A percentile compares a stretch with the other conserved stretches of the same genome.
Evolutionary conservation across 2,888 invertebrate genomes (phyloP).

Genomic region (Metalampra italica): DNA sequence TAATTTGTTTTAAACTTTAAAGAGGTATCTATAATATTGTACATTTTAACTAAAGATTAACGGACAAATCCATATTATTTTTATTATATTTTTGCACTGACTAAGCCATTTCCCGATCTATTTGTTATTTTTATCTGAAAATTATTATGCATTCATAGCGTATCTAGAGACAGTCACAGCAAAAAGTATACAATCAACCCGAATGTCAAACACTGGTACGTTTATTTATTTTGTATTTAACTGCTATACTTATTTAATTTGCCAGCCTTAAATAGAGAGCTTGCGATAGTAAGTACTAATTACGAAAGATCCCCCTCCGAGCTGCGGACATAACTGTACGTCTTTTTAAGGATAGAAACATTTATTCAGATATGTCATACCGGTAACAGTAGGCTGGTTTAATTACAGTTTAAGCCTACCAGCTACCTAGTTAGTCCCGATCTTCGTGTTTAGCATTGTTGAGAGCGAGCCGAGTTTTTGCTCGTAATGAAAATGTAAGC

Average conservation of each 20-base stretch:
- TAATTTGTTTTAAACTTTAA: too few species aligned
- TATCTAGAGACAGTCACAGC: neutral
- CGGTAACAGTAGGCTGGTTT: conserved; percentile 66
- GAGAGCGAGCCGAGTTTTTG: conserved; percentile 51
- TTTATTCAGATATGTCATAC: conserved; percentile 69
- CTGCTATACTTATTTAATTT: conserved; percentile 38
- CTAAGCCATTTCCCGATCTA: too few species aligned
- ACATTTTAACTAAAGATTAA: too few species aligned
- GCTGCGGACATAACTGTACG: conserved; percentile 56
- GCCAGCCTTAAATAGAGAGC: conserved; percentile 39
- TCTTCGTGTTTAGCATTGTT: conserved; percentile 62
- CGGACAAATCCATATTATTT: too few species aligned
- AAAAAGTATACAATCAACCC: conserved; percentile 5
- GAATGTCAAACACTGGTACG: conserved; percentile 3
- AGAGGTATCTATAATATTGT: too few species aligned
- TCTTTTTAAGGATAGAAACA: conserved; percentile 68
- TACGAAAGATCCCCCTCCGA: conserved; percentile 57
- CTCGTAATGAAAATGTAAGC: conserved; percentile 54
- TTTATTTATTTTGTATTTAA: conserved; percentile 5
- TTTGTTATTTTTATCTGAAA: too few species aligned
- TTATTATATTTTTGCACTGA: too few species aligned
- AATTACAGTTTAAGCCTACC: conserved; percentile 59
- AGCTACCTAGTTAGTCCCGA: conserved; percentile 42
- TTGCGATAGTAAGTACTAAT: conserved; percentile 46
- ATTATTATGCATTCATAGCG: conserved; percentile 10